Conservation (phyloP, 2,888 invertebrate species). For the Protula sp. region DNA sequence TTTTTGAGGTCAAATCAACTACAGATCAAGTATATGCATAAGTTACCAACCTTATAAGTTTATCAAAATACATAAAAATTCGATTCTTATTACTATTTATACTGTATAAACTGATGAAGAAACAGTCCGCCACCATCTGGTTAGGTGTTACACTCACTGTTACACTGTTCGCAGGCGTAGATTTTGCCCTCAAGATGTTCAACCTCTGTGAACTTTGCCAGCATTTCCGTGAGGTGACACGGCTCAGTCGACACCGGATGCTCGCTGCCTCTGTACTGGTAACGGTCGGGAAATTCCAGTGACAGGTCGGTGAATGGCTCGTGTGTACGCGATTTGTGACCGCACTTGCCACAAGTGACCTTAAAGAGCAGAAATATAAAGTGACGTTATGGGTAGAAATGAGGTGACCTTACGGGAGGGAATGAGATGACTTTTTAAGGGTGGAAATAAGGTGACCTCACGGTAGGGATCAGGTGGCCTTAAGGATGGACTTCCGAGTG, state of each 20-base stretch:
- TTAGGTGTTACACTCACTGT: conserved; percentile 44
- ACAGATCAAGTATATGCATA: too few relatives aligned
- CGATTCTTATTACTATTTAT: too few relatives aligned
- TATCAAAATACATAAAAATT: too few relatives aligned
- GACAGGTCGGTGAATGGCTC: conserved; percentile 51
- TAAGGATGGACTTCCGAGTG: too few relatives aligned
- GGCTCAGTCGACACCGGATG: not conserved
- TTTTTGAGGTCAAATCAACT: too few relatives aligned
- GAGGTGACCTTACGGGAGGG: too few relatives aligned
- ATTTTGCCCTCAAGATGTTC: conserved; percentile 46
- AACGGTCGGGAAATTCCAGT: conserved; percentile 48
- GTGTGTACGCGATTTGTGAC: conserved; percentile 33
- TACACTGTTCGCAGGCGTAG: conserved; percentile 50
- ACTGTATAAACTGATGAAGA: too few relatives aligned
- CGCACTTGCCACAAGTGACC: conserved; percentile 44
- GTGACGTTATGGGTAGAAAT: not conserved
- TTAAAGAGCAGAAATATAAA: conserved; percentile 16
- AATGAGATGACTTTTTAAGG: too few relatives aligned
- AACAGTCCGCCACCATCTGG: too few relatives aligned
- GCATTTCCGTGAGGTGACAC: conserved; percentile 41
- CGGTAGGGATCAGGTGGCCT: too few relatives aligned
- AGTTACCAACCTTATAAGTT: too few relatives aligned
- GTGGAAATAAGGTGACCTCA: too few relatives aligned
- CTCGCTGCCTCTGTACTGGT: conserved; percentile 16
- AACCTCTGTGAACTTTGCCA: conserved; percentile 43